Evolutionary conservation across 1,140 invertebrate genomes (phyloP), one percentile per base, ranked within the genome.

Genomic region (Ditylenchus dipsaci): DNA sequence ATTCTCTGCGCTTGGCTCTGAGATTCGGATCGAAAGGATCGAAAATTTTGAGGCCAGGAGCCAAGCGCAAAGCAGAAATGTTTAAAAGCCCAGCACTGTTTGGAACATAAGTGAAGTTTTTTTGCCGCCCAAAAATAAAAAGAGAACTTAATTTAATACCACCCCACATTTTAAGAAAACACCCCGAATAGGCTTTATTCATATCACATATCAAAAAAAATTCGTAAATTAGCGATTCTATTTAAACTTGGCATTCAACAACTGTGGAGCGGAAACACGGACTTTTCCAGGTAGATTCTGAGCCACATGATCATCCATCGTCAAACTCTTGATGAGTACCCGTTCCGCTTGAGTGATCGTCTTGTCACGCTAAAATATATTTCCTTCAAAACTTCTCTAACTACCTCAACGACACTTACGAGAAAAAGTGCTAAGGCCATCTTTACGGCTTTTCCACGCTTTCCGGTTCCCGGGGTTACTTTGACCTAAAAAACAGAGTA

Each of bases 251-350:
- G 26, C 49, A 49, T 70, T 70, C 19, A 70, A 60, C 15, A 59
- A 84, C 53, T 49, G 84, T 49, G 85, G 85, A 29, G 85, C 85
- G n/a, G 86, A 85, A 19, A 98, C 85, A 86, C 97, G 97, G 0
- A 98, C 93, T 86, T 96, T 97, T 68, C 93, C 93, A n/a, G 95
- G 95, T 80, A 98, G 88, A 86, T 97, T 97, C 78, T 92, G 87
- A 0, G 91, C 91, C 57, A 96, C 84, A 70, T 90, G 90, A 84
- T 95, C 91, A 33, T 97, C 93, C 84, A 85, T 77, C 5, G 79
- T 93, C 3, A 97, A 89, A 13, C 91, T 90, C 83, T 91, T 93
- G 0, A 98, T 84, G 7, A 98, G 85, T 84, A 97, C 93, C 81
- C 90, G 91, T 85, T 99, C 95, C 49, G 91, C 85, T n/a, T 83